Conservation (phyloP, 2,888 invertebrate genomes). For the Crepidodera aurea region DNA sequence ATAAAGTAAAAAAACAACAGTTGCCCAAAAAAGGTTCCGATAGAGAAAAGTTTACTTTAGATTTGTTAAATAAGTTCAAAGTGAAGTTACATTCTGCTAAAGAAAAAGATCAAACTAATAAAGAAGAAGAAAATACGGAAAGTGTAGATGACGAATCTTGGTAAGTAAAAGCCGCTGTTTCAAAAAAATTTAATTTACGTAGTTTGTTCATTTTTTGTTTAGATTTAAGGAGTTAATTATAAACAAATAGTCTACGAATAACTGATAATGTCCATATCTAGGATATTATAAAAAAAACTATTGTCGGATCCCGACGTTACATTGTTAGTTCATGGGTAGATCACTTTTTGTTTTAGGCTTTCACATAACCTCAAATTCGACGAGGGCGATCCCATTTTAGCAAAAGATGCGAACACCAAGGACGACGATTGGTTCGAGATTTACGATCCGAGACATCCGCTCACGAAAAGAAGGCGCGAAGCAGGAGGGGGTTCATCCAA, state of each 20-base stretch:
- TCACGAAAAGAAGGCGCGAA: constrained; percentile 91
- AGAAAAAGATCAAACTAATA: constrained; percentile 64
- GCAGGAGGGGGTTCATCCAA: constrained; percentile 61
- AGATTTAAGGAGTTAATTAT: too few relatives aligned
- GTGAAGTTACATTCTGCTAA: constrained; percentile 76
- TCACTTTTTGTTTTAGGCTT: constrained; percentile 66
- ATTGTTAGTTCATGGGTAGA: too few relatives aligned
- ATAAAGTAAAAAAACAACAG: constrained; percentile 56
- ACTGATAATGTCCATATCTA: too few relatives aligned
- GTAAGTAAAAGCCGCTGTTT: too few relatives aligned
- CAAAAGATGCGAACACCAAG: constrained; percentile 92
- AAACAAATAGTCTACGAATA: too few relatives aligned
- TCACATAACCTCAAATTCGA: constrained; percentile 73
- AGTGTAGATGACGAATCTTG: constrained; percentile 48
- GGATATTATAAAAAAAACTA: too few relatives aligned
- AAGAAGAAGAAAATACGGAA: constrained; percentile 47
- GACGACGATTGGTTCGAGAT: constrained; percentile 97
- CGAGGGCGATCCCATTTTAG: constrained; percentile 74
- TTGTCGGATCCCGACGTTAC: too few relatives aligned
- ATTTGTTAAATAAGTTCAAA: constrained; percentile 84
- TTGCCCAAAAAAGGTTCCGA: constrained; percentile 73
- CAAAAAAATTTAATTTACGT: constrained; percentile 7
- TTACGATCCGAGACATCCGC: constrained; percentile 92
- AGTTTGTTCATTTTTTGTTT: too few relatives aligned
- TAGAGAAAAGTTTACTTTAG: constrained; percentile 81